Evolutionary conservation across 1,140 invertebrate genomes (phyloP).

Genomic region (Zaprionus tsacasi): DNA sequence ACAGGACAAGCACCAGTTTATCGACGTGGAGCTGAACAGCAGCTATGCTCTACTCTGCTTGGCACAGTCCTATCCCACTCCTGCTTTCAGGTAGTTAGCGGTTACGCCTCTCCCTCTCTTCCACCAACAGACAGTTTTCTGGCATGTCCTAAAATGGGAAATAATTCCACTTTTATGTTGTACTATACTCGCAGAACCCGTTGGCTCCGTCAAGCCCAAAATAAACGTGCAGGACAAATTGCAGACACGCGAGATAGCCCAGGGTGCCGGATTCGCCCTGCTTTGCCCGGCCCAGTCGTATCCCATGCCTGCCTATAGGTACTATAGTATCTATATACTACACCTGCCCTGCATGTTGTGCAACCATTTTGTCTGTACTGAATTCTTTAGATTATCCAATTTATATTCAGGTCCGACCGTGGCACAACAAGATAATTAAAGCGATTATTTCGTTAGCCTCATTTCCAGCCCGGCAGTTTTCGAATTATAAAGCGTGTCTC

Average conservation of each 20-base stretch:
- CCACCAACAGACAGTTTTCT: slow-evolving; percentile 50
- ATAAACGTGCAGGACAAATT: slow-evolving; percentile 86
- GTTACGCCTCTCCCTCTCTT: slow-evolving; percentile 9
- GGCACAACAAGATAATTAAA: slow-evolving; percentile 37
- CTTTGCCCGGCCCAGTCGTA: slow-evolving; percentile 89
- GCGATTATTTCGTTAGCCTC: slow-evolving; percentile 55
- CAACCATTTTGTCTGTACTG: slow-evolving; percentile 21
- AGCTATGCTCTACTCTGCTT: slow-evolving; percentile 86
- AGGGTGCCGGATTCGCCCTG: slow-evolving; percentile 85
- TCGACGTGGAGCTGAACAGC: slow-evolving; percentile 86
- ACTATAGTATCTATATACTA: slow-evolving; percentile 46
- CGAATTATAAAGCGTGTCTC: slow-evolving; percentile 3
- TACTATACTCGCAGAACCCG: slow-evolving; percentile 86
- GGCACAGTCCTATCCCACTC: slow-evolving; percentile 89
- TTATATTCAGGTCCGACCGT: slow-evolving; percentile 17
- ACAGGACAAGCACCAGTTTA: slow-evolving; percentile 86
- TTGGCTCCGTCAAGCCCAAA: slow-evolving; percentile 89
- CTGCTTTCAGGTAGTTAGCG: slow-evolving; percentile 88
- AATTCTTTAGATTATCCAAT: slow-evolving; percentile 55
- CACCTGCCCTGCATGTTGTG: slow-evolving; percentile 31
- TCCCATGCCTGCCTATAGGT: slow-evolving; percentile 89
- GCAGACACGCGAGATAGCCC: slow-evolving; percentile 72
- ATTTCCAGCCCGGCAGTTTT: slow-evolving; percentile 39
- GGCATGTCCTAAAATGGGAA: slow-evolving; percentile 7
- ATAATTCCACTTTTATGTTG: slow-evolving; percentile 43